A percentile compares a stretch with the other conserved stretches of the same genome.
Conservation (phyloP, 2,888 invertebrate species). For the Actias luna region DNA sequence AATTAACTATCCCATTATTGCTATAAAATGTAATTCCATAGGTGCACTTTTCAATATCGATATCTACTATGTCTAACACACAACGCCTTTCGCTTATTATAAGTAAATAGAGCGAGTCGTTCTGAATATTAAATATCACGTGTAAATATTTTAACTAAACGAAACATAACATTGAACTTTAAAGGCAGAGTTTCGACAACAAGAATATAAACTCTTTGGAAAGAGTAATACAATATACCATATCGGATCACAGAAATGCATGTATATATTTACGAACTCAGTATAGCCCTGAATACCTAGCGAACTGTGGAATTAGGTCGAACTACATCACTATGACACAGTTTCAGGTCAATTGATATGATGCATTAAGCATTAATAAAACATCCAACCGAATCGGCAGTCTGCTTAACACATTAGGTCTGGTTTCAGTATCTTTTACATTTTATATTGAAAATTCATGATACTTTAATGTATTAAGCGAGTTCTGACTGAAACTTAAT, state of each 20-base stretch:
- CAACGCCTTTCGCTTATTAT: not conserved
- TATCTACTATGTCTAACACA: not conserved
- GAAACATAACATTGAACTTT: not conserved
- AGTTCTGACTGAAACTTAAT: not conserved
- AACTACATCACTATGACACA: slow-evolving; percentile 39
- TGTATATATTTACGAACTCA: slow-evolving; percentile 31
- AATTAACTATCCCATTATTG: too few species aligned
- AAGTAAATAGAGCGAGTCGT: not conserved
- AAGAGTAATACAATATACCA: slow-evolving; percentile 25
- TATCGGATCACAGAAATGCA: slow-evolving; percentile 35
- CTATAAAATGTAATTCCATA: too few species aligned
- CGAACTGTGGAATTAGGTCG: slow-evolving; percentile 59
- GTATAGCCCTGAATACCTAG: slow-evolving; percentile 39
- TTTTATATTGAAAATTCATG: not conserved
- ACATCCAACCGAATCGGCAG: not conserved
- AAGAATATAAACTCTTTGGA: not conserved
- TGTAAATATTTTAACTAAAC: not conserved
- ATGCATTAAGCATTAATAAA: not conserved
- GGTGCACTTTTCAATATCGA: not conserved
- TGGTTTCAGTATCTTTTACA: not conserved
- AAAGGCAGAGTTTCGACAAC: not conserved
- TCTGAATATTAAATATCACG: not conserved
- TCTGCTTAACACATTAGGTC: not conserved
- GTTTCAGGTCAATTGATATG: slow-evolving; percentile 59
- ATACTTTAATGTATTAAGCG: not conserved